Conservation (phyloP, 2,888 invertebrate genomes). For the Rugalucina vietnamica region DNA sequence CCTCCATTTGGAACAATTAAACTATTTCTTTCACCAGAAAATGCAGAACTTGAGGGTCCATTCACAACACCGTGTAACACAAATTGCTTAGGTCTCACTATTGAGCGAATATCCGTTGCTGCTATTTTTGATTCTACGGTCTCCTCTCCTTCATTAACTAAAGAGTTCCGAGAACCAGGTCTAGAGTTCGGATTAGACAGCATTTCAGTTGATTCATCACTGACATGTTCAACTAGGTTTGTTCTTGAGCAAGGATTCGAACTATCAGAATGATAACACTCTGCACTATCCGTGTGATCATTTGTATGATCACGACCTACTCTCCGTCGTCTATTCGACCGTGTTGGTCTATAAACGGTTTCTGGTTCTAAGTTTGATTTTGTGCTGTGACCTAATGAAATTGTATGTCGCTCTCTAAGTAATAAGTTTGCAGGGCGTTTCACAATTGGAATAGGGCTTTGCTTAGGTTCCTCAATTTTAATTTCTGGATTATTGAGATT, state of each 20-base stretch:
- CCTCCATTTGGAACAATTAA: conserved; percentile 47
- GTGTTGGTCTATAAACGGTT: conserved; percentile 5
- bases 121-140: conserved; percentile 71
- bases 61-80: conserved; percentile 46
- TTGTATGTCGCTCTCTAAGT: conserved; percentile 71
- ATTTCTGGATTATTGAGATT: conserved; percentile 64
- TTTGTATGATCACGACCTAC: conserved; percentile 46
- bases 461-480: conserved; percentile 68
- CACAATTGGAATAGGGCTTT: conserved; percentile 61
- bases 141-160: conserved; percentile 48
- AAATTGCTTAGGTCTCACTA: conserved; percentile 68
- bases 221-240: conserved; percentile 61
- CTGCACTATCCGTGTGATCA: conserved; percentile 26
- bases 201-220: conserved; percentile 63
- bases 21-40: conserved; percentile 29
- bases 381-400: conserved; percentile 57
- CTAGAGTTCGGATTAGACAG: conserved; percentile 27
- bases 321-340: conserved; percentile 20
- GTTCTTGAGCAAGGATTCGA: conserved; percentile 75
- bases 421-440: conserved; percentile 71
- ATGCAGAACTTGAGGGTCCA: conserved; percentile 8
- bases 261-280: conserved; percentile 69
- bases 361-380: conserved; percentile 47
- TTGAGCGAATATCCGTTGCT: conserved; percentile 69
- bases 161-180: conserved; percentile 47